phyloP scores from a whole-genome alignment of 2,888 invertebrate genomes.

The Eumerus sabulonum region DNA sequence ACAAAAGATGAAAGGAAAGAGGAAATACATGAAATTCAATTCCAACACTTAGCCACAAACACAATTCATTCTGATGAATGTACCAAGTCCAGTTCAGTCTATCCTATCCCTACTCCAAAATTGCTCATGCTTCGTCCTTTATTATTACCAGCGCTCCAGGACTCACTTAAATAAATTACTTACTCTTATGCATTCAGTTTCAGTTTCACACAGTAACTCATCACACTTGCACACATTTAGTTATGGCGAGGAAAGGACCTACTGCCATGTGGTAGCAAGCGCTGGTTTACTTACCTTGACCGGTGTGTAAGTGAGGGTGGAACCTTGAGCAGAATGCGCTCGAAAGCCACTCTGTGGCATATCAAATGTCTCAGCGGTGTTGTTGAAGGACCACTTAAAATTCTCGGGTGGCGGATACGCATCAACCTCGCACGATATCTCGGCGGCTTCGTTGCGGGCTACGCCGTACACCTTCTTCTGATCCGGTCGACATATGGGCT shows the following conservation, averaged over 20 bases:
- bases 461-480: slow-evolving; percentile 90
- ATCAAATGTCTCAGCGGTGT: slow-evolving; percentile 89
- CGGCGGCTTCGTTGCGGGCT: slow-evolving; percentile 88
- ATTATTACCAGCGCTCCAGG: no score
- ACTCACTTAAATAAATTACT: slow-evolving; percentile 27
- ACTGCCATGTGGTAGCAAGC: not conserved
- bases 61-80: slow-evolving; percentile 62
- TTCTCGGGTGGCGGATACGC: slow-evolving; percentile 90
- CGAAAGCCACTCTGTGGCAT: slow-evolving; percentile 85
- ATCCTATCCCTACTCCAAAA: not conserved
- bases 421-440: slow-evolving; percentile 90
- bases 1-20: slow-evolving; percentile 41
- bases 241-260: not conserved
- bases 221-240: slow-evolving; percentile 21
- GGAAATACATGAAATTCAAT: slow-evolving; percentile 68
- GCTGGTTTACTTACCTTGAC: slow-evolving; percentile 78
- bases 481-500: slow-evolving; percentile 88
- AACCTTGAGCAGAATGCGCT: slow-evolving; percentile 81
- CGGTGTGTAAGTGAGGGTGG: slow-evolving; percentile 88
- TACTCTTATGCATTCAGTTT: no score
- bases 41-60: slow-evolving; percentile 62
- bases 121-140: no score
- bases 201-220: slow-evolving; percentile 3
- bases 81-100: slow-evolving; percentile 47
- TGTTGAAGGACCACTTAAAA: slow-evolving; percentile 94